Evolutionary conservation across 2,113 vertebrate genomes (phyloP), one percentile per base, ranked within the genome.

Genomic region (Anolis sagrei): DNA sequence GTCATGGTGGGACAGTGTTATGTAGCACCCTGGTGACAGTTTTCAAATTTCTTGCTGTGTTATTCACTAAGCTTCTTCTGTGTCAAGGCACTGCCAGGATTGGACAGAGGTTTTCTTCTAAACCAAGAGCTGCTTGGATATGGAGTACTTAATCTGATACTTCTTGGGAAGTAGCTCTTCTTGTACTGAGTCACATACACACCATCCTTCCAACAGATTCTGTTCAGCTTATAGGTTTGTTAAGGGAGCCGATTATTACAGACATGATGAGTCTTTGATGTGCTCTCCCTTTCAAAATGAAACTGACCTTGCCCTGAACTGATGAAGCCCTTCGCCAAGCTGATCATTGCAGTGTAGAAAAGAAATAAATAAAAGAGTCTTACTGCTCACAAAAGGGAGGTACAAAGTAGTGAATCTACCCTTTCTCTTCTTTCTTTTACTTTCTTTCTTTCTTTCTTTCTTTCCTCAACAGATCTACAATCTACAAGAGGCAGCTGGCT

Each of bases 251-350:
- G 70, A 74, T 75, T 86, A 79, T n/a, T 85, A 78, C 51, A 85
- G 49, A 58, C 76, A 78, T 77, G 25, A 85, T 70, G 78, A 78
- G 83, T 70, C 68, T 82, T 85, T 78, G 39, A 79, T 79, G 49
- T 36, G 75, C 48, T 85, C 74, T 77, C 64, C 78, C 44, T 84
- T 69, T 70, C 34, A 75, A 49, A 16, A 75, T 29, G 70, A 86
- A 86, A 64, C 36, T 80, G 84, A 79, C 36, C 69, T 54, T 61
- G 36, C 19, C 54, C 44, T 49, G 78, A 86, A 74, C 61, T 80
- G 48, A 27, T 49, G 54, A 39, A 49, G 13, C 61, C 70, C 58
- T 80, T 80, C 77, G 58, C 29, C n/a, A 29, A 49, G 18, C 32
- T 27, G 58, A 75, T 66, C 78, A 51, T 3, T 79, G 34, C 49